Conservation (phyloP, 2,888 invertebrate genomes). For the Sminthurides aquaticus region DNA sequence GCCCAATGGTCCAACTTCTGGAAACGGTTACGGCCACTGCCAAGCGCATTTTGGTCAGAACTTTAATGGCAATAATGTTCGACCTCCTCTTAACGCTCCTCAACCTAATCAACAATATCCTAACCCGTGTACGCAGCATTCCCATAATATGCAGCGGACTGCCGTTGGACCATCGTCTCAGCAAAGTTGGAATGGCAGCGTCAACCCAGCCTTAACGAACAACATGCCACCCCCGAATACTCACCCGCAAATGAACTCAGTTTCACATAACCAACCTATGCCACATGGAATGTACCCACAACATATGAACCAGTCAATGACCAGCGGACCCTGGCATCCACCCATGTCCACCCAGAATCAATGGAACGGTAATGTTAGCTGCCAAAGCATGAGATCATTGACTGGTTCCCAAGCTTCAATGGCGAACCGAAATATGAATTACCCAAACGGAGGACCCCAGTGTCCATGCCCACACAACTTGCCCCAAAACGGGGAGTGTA, state of each 20-base stretch:
- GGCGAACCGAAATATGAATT: neutral
- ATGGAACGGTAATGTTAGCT: constrained; percentile 39
- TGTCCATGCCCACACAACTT: constrained; percentile 3
- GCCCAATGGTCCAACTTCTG: constrained; percentile 21
- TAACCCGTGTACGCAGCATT: constrained; percentile 11
- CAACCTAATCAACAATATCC: constrained; percentile 12
- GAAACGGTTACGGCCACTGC: constrained; percentile 6
- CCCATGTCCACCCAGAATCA: constrained; percentile 43
- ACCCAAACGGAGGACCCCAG: neutral
- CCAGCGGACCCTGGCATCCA: constrained; percentile 43
- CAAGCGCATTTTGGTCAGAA: constrained; percentile 16
- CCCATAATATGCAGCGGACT: neutral
- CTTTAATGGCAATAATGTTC: constrained; percentile 21
- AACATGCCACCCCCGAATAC: neutral
- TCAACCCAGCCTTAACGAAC: neutral
- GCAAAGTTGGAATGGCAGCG: neutral
- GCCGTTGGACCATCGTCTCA: neutral
- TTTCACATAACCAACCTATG: neutral
- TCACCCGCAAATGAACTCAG: neutral
- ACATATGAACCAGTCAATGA: constrained; percentile 31
- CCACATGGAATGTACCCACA: constrained; percentile 20
- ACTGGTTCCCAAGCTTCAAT: neutral
- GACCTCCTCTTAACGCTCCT: neutral
- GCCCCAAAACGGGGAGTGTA: constrained; percentile 10
- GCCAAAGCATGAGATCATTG: neutral